These are phyloP conservation scores for Caenorhabditis macrosperma DNA, from an alignment of 2,888 invertebrate species.

Conservation along the genomic window DNA sequence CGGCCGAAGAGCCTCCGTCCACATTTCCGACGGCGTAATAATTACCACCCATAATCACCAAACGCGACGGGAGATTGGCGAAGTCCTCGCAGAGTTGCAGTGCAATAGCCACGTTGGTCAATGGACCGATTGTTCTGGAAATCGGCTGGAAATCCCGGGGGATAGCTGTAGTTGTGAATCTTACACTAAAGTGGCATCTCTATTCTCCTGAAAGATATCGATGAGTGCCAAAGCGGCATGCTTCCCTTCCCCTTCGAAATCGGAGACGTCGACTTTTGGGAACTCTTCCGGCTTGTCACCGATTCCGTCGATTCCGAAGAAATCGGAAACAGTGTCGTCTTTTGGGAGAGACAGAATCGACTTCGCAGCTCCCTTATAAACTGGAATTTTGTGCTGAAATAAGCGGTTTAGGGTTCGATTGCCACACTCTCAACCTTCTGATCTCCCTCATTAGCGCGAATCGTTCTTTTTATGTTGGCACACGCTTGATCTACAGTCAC, in stretches of 20 bases:
- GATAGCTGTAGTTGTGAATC: not conserved
- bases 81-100: conserved; percentile 81
- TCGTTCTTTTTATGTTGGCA: conserved; percentile 75
- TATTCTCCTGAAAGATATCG: conserved; percentile 36
- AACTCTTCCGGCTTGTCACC: conserved; percentile 68
- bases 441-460: conserved; percentile 68
- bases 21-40: conserved; percentile 79
- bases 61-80: conserved; percentile 64
- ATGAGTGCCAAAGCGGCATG: conserved; percentile 52
- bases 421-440: no score
- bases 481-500: conserved; percentile 75
- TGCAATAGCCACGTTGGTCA: conserved; percentile 82
- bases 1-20: conserved; percentile 83
- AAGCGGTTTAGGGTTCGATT: no score
- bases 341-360: conserved; percentile 53
- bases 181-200: conserved; percentile 50
- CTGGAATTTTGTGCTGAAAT: conserved; percentile 71
- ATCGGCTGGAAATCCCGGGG: not conserved
- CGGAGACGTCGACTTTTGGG: conserved; percentile 60
- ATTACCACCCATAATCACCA: conserved; percentile 78
- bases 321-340: conserved; percentile 62
- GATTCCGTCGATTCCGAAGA: conserved; percentile 74
- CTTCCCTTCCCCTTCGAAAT: conserved; percentile 39
- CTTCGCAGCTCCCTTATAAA: conserved; percentile 76
- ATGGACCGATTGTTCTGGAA: conserved; percentile 77